Conservation (phyloP, 2,113 vertebrate species). For the Scatophagus argus region DNA sequence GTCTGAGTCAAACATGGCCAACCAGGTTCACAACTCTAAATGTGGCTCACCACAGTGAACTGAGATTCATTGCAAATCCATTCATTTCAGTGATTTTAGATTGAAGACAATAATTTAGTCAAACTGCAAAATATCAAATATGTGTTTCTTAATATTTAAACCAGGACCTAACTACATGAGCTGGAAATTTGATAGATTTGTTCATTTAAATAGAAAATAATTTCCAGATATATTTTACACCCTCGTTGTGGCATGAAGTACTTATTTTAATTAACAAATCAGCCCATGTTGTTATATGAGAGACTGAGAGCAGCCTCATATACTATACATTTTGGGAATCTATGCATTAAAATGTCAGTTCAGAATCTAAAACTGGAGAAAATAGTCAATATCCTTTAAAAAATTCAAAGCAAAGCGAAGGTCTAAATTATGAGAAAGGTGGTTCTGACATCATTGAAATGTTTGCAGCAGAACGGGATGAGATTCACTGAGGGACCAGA, state of each 20-base stretch:
- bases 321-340: neutral
- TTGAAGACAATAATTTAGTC: slow-evolving; percentile 9
- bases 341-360: neutral
- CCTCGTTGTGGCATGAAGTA: neutral
- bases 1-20: slow-evolving; percentile 7
- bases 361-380: neutral
- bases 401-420: neutral
- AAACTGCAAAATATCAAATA: slow-evolving; percentile 4
- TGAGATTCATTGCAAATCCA: slow-evolving; percentile 1
- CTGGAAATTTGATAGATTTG: neutral
- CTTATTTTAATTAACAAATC: neutral
- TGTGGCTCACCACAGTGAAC: slow-evolving; percentile 5
- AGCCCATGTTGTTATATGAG: neutral
- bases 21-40: slow-evolving; percentile 10
- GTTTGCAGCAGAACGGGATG: slow-evolving; percentile 19
- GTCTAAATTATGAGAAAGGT: neutral
- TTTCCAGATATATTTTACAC: neutral
- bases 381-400: slow-evolving; percentile 7
- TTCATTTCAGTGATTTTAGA: slow-evolving; percentile 35
- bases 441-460: slow-evolving; percentile 24
- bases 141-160: neutral
- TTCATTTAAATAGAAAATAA: neutral
- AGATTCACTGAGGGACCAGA: slow-evolving; percentile 50
- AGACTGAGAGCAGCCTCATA: neutral
- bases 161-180: neutral